Base-by-base conservation (phyloP, 2,888 invertebrate genomes). In the Lordiphosa fenestrarum region DNA sequence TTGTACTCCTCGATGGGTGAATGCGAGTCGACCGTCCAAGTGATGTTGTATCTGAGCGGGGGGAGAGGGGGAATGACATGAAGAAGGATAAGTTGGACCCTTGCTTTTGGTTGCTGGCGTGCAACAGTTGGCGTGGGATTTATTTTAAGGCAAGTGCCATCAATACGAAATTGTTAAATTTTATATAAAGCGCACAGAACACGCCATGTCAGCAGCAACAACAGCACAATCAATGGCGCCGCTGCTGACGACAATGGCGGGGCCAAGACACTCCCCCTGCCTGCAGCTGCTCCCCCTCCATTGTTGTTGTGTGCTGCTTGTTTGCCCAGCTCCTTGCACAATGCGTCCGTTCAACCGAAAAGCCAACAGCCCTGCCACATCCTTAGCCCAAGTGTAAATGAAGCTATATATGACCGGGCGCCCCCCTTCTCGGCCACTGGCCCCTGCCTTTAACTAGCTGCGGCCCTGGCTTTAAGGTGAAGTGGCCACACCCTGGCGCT, bases 1-100 rank as follows among this genome's bases (percentile, higher is more conserved):
- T 93, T 92, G 88, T 93, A 93, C 87, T 93, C 93, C 78, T 93
- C 92, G 60, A 94, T 92, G 52, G 93, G 92, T 70, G 92, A 92
- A 84, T 92, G 91, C 53, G 93, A 93, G 85, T 93, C 92, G 30
- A 93, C 93, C 41, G 91, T 91, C 93, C 93, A 94, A 47, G 92
- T 92, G 71, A 93, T 92, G 86, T 93, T 93, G 88, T 93, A 93
- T 84, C 92, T 92, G 25, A 6, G 44, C 53, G 4, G n/a, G 19
- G 12, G 9, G 12, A 12, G 50, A 30, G 37, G 39, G 54, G 52
- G 52, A 42, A 55, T 6, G 47, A 61, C 13, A 25, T 4, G 33
- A 6, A n/a, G 23, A 13, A 7, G 25, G 35, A 30, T 46, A 13
- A 40, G 50, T 49, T 56, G 19, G 23, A 53, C 36, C 6, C 15